These are phyloP conservation scores for Torymus tubicola DNA, from an alignment of 2,888 invertebrate genomes.

Conservation along the genomic window DNA sequence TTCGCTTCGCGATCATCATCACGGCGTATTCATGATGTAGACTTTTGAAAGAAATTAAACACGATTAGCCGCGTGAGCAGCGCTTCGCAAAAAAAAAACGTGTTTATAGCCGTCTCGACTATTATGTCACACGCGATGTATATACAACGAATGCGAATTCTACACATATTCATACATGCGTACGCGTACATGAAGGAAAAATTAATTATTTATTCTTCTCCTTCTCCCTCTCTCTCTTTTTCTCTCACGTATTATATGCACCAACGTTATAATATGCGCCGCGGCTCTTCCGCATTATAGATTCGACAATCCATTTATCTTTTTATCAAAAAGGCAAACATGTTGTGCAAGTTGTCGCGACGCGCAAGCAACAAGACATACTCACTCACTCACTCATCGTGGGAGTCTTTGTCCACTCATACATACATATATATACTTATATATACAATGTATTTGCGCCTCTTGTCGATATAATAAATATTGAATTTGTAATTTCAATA, in stretches of 20 bases:
- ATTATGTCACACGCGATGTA: not conserved
- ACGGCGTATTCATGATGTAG: no score
- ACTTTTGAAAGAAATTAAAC: slow-evolving; percentile 10
- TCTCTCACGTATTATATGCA: not conserved
- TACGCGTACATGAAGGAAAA: not conserved
- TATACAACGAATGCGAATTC: no score
- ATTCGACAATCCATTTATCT: slow-evolving; percentile 29
- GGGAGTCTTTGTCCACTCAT: no score
- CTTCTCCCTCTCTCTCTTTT: not conserved
- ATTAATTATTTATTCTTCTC: no score
- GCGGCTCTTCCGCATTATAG: slow-evolving; percentile 36
- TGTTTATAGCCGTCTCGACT: not conserved
- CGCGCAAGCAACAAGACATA: not conserved
- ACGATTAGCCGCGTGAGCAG: not conserved
- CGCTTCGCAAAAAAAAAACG: not conserved
- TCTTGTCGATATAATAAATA: no score
- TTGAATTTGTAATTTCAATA: no score
- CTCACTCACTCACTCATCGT: no score
- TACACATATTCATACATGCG: not conserved
- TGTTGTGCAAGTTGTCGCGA: not conserved
- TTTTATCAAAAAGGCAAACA: not conserved
- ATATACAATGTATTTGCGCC: no score
- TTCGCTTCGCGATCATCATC: not conserved
- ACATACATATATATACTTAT: no score
- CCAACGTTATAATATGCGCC: no score